Percentiles rank a stretch among this genome's conserved stretches.
Conservation (phyloP, 2,888 invertebrate species). For the Anticlea derivata region DNA sequence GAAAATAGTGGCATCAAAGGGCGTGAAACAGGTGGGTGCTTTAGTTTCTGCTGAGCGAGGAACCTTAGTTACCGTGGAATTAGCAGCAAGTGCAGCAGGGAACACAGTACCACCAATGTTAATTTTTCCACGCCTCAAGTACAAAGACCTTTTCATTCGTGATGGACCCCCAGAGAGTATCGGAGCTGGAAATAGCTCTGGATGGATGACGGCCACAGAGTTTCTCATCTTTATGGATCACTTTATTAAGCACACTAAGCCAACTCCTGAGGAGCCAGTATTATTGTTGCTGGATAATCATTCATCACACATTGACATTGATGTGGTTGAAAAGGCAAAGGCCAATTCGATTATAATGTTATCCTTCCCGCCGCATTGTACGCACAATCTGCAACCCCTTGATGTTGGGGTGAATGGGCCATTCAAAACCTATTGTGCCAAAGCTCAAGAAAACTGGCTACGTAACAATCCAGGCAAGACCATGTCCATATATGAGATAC, state of each 20-base stretch:
- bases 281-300: slow-evolving; percentile 14
- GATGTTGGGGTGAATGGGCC: slow-evolving; percentile 36
- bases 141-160: neutral
- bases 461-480: slow-evolving; percentile 29
- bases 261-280: slow-evolving; percentile 1
- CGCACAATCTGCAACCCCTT: slow-evolving; percentile 32
- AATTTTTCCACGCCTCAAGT: neutral
- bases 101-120: neutral
- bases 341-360: slow-evolving; percentile 5
- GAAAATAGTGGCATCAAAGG: no score
- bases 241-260: slow-evolving; percentile 13
- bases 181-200: neutral
- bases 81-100: neutral
- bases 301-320: slow-evolving; percentile 12
- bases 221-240: slow-evolving; percentile 9
- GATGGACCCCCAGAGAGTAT: neutral
- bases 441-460: slow-evolving; percentile 34
- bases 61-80: neutral
- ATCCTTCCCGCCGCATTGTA: slow-evolving; percentile 16
- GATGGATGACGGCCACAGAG: slow-evolving; percentile 6
- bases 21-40: neutral
- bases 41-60: neutral
- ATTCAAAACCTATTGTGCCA: slow-evolving; percentile 34
- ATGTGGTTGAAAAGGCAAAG: slow-evolving; percentile 14
- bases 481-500: slow-evolving; percentile 11